These are phyloP conservation scores for Lutraria rhynchaena DNA, from an alignment of 1,140 invertebrate species.

Conservation along the genomic window DNA sequence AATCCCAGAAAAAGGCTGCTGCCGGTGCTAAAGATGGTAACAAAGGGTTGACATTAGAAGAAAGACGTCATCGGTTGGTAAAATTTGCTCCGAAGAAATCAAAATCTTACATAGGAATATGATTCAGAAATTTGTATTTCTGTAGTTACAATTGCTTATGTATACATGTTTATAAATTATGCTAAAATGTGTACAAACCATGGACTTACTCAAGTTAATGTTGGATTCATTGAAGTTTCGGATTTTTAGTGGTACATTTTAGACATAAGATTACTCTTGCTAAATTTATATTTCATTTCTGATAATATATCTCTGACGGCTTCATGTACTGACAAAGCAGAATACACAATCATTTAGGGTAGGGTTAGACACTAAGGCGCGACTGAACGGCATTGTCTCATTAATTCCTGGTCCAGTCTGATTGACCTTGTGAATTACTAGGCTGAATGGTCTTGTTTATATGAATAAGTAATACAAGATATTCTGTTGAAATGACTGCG, in stretches of 20 bases:
- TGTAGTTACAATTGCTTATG: background rate
- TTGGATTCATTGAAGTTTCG: background rate
- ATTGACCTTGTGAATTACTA: too few relatives aligned
- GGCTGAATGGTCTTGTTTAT: too few relatives aligned
- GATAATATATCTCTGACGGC: too few relatives aligned
- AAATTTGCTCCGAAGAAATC: background rate
- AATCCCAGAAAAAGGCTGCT: constrained; percentile 89
- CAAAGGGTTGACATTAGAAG: constrained; percentile 88
- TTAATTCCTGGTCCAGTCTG: too few relatives aligned
- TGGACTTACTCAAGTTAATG: background rate
- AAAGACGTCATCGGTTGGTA: constrained; percentile 89
- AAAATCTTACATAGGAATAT: background rate
- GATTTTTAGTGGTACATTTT: background rate
- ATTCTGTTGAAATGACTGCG: too few relatives aligned
- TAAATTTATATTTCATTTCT: too few relatives aligned
- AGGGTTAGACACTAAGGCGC: too few relatives aligned
- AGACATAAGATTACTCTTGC: too few relatives aligned
- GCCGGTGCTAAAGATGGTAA: constrained; percentile 86
- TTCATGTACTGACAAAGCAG: too few relatives aligned
- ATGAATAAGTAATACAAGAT: too few relatives aligned
- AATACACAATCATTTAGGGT: too few relatives aligned
- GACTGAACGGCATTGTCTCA: too few relatives aligned
- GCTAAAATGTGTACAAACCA: background rate
- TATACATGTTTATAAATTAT: background rate
- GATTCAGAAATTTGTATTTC: background rate